Evolutionary conservation across 2,113 vertebrate genomes (phyloP), one percentile per base, ranked within the genome.

Genomic region (Vombatus ursinus): DNA sequence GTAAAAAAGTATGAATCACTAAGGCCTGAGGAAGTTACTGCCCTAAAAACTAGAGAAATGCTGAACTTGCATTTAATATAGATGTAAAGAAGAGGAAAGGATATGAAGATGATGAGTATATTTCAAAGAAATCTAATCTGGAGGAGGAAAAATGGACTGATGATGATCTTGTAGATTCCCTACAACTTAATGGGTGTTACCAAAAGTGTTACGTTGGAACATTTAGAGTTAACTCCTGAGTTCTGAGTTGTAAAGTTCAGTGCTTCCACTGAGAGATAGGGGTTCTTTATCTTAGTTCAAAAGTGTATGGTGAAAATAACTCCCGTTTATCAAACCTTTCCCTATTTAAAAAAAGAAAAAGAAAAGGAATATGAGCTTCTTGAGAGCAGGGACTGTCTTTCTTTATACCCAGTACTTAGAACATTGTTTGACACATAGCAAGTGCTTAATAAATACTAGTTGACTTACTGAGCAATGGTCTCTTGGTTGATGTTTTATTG

Each of bases 131-230:
- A 97, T 92, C 98, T 2, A 99, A 99, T 97, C 94, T 99, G 50
- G 99, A 99, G 93, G 99, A 99, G 99, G 99, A 99, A 98, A 99
- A 99, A 94, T 99, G 99, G 99, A 99, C 99, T 23, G 99, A 99
- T 94, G 99, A 99, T 95, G 99, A 99, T 61, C 93, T 99, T 90
- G 92, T 90, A 51, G 98, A 99, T 53, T 97, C 94, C 0, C 53
- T 97, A 0, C 97, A 94, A 97, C 12, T 90, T n/a, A 8, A 11
- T 84, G 31, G 22, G 6, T 50, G 28, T 37, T 68, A 68, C 31
- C 57, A 54, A 54, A 61, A 61, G 57, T 44, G n/a, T 84, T 44
- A 23, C 8, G 14, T 44, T 84, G 68, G 68, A 84, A 22, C 61
- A 52, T 92, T 9, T 92, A 51, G 93, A 97, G 54, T 10, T 94